These are phyloP conservation scores for Etheostoma nigrum DNA, from an alignment of 2,797 vertebrate species.

Conservation along the genomic window DNA sequence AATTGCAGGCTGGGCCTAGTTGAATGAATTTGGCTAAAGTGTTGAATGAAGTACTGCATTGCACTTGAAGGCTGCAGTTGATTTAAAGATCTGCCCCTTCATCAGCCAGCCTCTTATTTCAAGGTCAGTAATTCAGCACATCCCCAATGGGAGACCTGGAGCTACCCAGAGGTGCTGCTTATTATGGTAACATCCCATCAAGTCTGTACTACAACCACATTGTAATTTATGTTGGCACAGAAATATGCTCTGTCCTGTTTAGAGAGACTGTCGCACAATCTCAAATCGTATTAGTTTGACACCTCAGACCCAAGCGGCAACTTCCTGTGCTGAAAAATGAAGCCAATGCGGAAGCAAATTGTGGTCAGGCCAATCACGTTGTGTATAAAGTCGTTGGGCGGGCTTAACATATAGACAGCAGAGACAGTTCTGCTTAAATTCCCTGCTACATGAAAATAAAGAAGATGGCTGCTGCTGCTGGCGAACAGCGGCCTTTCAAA, in stretches of 20 bases:
- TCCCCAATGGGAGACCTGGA: slow-evolving; percentile 34
- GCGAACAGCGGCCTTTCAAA: too few species aligned
- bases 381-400: too few species aligned
- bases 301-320: background rate
- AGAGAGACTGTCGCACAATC: background rate
- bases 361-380: too few species aligned
- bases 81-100: slow-evolving; percentile 13
- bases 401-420: too few species aligned
- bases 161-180: slow-evolving; percentile 53
- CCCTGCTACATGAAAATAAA: too few species aligned
- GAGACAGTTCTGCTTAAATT: too few species aligned
- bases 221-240: slow-evolving; percentile 38
- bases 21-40: background rate
- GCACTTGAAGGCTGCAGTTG: background rate
- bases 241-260: slow-evolving; percentile 28
- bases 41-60: background rate
- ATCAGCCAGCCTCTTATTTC: slow-evolving; percentile 21
- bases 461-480: too few species aligned
- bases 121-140: slow-evolving; percentile 61
- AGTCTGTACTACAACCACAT: slow-evolving; percentile 41
- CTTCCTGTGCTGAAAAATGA: too few species aligned
- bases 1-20: background rate
- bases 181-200: slow-evolving; percentile 57
- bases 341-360: too few species aligned
- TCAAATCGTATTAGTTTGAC: background rate